These are phyloP conservation scores for Erebia aethiops DNA, from an alignment of 2,888 invertebrate species.

Conservation along the genomic window DNA sequence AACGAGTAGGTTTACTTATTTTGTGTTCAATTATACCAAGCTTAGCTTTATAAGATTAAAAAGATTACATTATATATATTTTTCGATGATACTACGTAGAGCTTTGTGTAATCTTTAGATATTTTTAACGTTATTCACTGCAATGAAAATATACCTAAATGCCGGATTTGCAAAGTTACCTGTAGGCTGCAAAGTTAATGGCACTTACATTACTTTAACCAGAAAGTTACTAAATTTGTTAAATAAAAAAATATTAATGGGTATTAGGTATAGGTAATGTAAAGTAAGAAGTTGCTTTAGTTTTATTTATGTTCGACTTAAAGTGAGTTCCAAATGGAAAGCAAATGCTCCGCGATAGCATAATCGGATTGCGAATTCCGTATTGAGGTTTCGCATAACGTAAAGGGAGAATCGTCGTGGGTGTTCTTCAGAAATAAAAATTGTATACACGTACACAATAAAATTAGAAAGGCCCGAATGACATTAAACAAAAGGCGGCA, in stretches of 20 bases:
- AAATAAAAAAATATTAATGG: no score
- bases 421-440: conserved; percentile 43
- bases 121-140: neutral
- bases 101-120: neutral
- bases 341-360: conserved; percentile 7
- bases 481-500: conserved; percentile 38
- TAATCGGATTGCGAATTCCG: conserved; percentile 32
- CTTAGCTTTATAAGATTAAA: neutral
- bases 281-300: neutral
- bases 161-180: no score
- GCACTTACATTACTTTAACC: no score
- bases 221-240: no score
- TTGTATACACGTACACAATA: conserved; percentile 43
- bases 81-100: neutral
- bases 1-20: neutral
- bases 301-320: neutral
- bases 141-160: no score
- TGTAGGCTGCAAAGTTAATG: no score
- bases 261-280: no score
- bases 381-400: conserved; percentile 24
- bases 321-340: conserved; percentile 5
- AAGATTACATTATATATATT: neutral
- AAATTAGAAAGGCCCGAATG: conserved; percentile 42
- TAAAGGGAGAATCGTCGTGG: conserved; percentile 38
- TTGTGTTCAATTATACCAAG: neutral